Evolutionary conservation across 2,888 invertebrate species (phyloP).

Genomic region (Scaptomyza reducta): DNA sequence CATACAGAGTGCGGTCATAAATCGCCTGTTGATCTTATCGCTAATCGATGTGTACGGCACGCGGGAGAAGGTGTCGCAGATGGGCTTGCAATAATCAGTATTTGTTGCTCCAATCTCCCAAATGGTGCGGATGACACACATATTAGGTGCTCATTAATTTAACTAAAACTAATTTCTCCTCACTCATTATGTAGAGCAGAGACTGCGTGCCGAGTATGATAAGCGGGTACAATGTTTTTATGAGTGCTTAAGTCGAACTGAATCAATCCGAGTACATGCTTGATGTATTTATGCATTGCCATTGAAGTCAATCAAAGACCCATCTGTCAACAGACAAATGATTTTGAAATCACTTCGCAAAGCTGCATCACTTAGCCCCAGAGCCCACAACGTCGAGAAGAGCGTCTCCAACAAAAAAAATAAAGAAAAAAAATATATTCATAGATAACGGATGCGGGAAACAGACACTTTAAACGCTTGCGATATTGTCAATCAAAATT

Average conservation of each 20-base stretch:
- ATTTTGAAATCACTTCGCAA: constrained; percentile 79
- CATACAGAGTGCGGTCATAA: constrained; percentile 38
- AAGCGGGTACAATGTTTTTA: constrained; percentile 18
- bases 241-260: not conserved
- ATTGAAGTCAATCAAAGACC: constrained; percentile 79
- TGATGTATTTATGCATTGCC: constrained; percentile 63
- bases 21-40: constrained; percentile 65
- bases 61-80: constrained; percentile 14
- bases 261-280: not conserved
- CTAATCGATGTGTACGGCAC: constrained; percentile 65
- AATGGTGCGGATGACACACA: constrained; percentile 44
- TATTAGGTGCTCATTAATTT: constrained; percentile 56
- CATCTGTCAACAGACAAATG: constrained; percentile 82
- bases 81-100: constrained; percentile 18
- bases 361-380: constrained; percentile 47
- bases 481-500: constrained; percentile 83
- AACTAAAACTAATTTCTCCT: constrained; percentile 30
- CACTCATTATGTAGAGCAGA: constrained; percentile 21
- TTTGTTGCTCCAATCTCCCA: not conserved
- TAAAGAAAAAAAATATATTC: constrained; percentile 25
- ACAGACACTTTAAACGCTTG: constrained; percentile 82
- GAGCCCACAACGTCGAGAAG: constrained; percentile 32
- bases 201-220: constrained; percentile 22
- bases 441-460: constrained; percentile 69
- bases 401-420: constrained; percentile 19